A percentile compares a stretch with the other conserved stretches of the same genome.
These are phyloP conservation scores for Leucosticte australis DNA, from an alignment of 2,113 vertebrate species.

Conservation along the genomic window DNA sequence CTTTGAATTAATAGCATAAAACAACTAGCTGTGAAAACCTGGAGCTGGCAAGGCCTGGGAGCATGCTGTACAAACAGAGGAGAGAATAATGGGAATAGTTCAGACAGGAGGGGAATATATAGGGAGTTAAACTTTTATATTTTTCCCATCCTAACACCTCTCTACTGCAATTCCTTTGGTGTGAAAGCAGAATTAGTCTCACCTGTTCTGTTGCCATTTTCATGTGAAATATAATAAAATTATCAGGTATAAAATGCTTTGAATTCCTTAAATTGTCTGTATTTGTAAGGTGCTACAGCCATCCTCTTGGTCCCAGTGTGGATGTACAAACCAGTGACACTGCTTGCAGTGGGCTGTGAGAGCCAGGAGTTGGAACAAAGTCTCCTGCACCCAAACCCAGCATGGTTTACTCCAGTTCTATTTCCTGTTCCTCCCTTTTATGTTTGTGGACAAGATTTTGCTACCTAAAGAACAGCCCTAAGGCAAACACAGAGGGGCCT, in stretches of 20 bases:
- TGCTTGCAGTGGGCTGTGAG: neutral
- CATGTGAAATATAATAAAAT: neutral
- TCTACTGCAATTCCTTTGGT: neutral
- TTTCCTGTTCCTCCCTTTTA: neutral
- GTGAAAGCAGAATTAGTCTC: neutral
- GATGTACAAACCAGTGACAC: neutral
- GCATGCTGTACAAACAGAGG: neutral
- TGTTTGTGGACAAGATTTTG: neutral
- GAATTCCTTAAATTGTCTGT: neutral
- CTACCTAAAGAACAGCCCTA: neutral
- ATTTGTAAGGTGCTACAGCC: neutral
- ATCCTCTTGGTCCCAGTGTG: neutral
- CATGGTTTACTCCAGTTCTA: neutral
- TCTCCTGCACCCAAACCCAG: neutral
- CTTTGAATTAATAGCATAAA: slow-evolving; percentile 20
- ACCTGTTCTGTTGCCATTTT: neutral
- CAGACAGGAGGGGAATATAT: neutral
- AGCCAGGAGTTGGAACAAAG: neutral
- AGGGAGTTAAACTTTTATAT: neutral
- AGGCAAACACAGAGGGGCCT: neutral
- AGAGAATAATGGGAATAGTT: neutral
- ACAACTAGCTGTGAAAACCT: neutral
- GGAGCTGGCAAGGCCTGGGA: neutral
- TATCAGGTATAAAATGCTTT: neutral
- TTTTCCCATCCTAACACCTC: neutral